phyloP scores from a whole-genome alignment of 2,113 vertebrate genomes.

The Esox niger region DNA sequence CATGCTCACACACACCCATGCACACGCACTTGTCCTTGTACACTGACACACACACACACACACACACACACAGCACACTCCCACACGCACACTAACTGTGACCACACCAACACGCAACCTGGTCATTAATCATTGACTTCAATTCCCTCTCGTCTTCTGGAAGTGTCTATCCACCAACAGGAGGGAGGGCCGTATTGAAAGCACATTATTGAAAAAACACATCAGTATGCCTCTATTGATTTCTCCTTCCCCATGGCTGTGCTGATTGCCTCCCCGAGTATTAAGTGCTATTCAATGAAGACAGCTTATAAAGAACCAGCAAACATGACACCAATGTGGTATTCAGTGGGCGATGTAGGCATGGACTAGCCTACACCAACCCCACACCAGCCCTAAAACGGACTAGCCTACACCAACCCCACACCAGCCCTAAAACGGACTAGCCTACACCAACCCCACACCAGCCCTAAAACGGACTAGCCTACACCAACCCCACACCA shows the following conservation, averaged over 20 bases:
- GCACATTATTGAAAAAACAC: slow-evolving; percentile 14
- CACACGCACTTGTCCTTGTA: background rate
- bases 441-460: no score
- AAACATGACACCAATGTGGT: no score
- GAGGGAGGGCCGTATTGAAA: background rate
- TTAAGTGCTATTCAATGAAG: slow-evolving; percentile 12
- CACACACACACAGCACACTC: background rate
- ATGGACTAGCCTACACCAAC: no score
- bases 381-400: no score
- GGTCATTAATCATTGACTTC: slow-evolving; percentile 35
- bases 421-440: no score
- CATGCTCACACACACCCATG: background rate
- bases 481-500: no score
- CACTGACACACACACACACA: slow-evolving; percentile 2
- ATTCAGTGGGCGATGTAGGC: no score
- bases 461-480: no score
- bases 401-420: no score
- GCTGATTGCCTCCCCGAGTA: slow-evolving; percentile 20
- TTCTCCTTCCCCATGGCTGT: slow-evolving; percentile 16
- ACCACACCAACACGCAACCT: background rate
- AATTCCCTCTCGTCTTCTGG: slow-evolving; percentile 10
- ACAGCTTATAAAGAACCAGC: background rate
- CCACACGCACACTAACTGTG: background rate
- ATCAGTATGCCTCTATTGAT: slow-evolving; percentile 35
- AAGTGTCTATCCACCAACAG: background rate